Evolutionary conservation across 2,888 invertebrate genomes (phyloP).

Genomic region (Raillietiella orientalis): DNA sequence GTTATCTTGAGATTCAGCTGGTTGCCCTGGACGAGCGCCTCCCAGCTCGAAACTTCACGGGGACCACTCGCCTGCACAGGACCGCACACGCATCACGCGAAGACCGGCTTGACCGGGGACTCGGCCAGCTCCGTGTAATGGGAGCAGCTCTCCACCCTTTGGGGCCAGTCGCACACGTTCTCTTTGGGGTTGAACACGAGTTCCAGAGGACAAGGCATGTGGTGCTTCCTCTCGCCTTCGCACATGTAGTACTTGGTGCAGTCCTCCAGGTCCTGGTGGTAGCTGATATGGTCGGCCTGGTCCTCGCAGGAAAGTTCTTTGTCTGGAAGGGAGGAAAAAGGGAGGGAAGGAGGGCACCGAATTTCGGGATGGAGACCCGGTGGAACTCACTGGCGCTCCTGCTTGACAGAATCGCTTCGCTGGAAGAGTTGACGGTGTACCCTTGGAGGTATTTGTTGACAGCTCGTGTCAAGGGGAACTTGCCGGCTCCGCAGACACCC

Average conservation of each 20-base stretch:
- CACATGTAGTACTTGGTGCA: constrained; percentile 90
- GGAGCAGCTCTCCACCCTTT: constrained; percentile 55
- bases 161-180: constrained; percentile 86
- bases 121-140: too few species aligned
- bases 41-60: too few species aligned
- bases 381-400: too few species aligned
- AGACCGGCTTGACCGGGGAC: too few species aligned
- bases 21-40: too few species aligned
- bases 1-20: too few species aligned
- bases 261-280: constrained; percentile 59
- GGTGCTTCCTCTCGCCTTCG: constrained; percentile 73
- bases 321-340: constrained; percentile 20
- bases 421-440: constrained; percentile 47
- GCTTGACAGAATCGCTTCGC: too few species aligned
- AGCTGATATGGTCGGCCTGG: constrained; percentile 79
- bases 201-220: constrained; percentile 79
- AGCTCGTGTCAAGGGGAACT: constrained; percentile 57
- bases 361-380: too few species aligned
- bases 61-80: too few species aligned
- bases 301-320: constrained; percentile 65
- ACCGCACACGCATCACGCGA: too few species aligned
- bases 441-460: constrained; percentile 52
- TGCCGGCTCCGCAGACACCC: constrained; percentile 53
- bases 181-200: constrained; percentile 71
- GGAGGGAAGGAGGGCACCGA: constrained; percentile 1